Conservation (phyloP, 2,113 vertebrate species). For the Riparia riparia region DNA sequence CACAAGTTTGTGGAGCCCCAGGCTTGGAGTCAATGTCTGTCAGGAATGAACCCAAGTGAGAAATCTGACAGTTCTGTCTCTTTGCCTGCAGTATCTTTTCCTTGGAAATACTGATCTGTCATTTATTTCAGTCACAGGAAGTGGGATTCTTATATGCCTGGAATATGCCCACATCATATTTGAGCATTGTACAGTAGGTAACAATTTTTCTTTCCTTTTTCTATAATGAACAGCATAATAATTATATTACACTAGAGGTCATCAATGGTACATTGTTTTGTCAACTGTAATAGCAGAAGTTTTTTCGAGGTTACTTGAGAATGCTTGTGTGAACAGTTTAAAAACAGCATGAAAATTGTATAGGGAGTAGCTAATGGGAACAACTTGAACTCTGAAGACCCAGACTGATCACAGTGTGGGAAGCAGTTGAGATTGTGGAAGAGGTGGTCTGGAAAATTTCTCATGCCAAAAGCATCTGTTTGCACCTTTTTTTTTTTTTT, state of each 20-base stretch:
- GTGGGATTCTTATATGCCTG: not conserved
- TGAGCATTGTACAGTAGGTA: not conserved
- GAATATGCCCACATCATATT: not conserved
- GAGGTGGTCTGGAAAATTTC: not conserved
- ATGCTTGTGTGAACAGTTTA: not conserved
- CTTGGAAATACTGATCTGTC: not conserved
- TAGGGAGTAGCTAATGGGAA: not conserved
- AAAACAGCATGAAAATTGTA: not conserved
- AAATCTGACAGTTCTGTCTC: not conserved
- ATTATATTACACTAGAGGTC: not conserved
- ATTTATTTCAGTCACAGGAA: not conserved
- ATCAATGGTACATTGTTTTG: not conserved
- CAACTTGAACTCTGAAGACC: not conserved
- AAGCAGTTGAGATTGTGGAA: not conserved
- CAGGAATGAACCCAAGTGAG: not conserved
- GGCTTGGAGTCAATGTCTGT: not conserved
- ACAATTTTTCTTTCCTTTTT: not conserved
- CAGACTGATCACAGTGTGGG: not conserved
- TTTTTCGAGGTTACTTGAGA: not conserved
- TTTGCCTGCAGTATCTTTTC: not conserved
- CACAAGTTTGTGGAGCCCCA: accelerated
- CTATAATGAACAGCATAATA: not conserved
- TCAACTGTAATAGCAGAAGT: not conserved
- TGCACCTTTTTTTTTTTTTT: not conserved
- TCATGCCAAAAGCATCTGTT: not conserved